Percentiles rank a stretch among this genome's conserved stretches.
Conservation (phyloP, 2,113 vertebrate genomes). For the Phoxinus phoxinus region DNA sequence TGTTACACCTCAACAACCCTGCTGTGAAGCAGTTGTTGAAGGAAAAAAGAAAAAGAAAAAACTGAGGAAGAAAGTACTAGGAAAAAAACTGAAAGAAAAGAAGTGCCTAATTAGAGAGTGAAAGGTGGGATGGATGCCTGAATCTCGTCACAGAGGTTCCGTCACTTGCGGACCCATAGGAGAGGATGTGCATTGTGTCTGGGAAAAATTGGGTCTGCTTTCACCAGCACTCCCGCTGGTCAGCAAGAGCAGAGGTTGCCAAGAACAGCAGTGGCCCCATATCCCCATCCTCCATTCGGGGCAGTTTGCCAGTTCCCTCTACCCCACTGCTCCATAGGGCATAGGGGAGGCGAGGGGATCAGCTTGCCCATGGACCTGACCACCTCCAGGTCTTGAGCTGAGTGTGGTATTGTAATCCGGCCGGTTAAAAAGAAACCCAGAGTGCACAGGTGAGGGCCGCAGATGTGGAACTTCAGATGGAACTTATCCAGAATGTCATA, state of each 20-base stretch:
- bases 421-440: slow-evolving; percentile 17
- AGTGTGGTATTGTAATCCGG: slow-evolving; percentile 52
- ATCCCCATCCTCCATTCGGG: slow-evolving; percentile 5
- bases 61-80: not conserved
- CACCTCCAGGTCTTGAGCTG: slow-evolving; percentile 46
- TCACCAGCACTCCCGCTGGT: slow-evolving; percentile 19
- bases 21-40: slow-evolving; percentile 12
- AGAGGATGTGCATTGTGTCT: slow-evolving; percentile 1
- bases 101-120: not conserved
- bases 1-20: slow-evolving; percentile 16
- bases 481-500: slow-evolving; percentile 5
- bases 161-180: not conserved
- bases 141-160: not conserved
- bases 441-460: slow-evolving; percentile 26
- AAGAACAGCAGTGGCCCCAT: slow-evolving; percentile 14
- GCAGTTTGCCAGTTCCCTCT: slow-evolving; percentile 35
- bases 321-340: slow-evolving; percentile 15
- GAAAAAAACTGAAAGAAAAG: not conserved
- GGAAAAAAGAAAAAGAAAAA: too few relatives aligned
- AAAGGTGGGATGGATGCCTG: not conserved
- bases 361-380: slow-evolving; percentile 37
- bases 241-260: slow-evolving; percentile 16
- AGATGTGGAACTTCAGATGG: not conserved
- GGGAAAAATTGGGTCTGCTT: not conserved
- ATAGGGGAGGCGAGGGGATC: slow-evolving; percentile 11